Conservation (phyloP, 2,888 invertebrate genomes). For the Tachystola acroxantha region DNA sequence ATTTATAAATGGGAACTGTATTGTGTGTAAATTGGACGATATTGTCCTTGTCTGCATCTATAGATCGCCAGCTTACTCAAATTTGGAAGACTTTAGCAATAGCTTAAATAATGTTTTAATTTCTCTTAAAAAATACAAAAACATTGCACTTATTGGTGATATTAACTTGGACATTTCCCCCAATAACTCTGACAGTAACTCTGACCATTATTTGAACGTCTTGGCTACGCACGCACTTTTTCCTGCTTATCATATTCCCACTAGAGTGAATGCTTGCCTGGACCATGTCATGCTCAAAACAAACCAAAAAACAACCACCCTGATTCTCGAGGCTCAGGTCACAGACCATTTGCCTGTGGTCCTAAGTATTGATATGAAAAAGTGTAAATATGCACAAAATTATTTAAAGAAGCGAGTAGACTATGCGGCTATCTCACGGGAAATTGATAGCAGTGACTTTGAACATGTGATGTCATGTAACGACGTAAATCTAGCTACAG, state of each 20-base stretch:
- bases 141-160: background rate
- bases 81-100: background rate
- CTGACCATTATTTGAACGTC: background rate
- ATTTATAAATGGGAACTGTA: conserved; percentile 7
- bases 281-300: background rate
- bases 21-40: background rate
- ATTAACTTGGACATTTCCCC: background rate
- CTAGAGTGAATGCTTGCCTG: background rate
- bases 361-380: background rate
- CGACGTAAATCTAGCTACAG: background rate
- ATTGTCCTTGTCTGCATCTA: background rate
- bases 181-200: background rate
- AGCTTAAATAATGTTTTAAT: background rate
- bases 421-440: background rate
- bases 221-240: background rate
- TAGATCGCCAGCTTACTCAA: conserved; percentile 5
- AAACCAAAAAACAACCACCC: background rate
- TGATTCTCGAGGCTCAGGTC: background rate
- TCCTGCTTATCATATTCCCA: background rate
- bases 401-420: background rate
- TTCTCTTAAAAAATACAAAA: background rate
- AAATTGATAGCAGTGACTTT: background rate
- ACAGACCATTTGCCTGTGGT: background rate
- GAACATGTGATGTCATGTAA: background rate
- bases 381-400: background rate